phyloP scores from a whole-genome alignment of 2,113 vertebrate genomes.

The Canis aureus region DNA sequence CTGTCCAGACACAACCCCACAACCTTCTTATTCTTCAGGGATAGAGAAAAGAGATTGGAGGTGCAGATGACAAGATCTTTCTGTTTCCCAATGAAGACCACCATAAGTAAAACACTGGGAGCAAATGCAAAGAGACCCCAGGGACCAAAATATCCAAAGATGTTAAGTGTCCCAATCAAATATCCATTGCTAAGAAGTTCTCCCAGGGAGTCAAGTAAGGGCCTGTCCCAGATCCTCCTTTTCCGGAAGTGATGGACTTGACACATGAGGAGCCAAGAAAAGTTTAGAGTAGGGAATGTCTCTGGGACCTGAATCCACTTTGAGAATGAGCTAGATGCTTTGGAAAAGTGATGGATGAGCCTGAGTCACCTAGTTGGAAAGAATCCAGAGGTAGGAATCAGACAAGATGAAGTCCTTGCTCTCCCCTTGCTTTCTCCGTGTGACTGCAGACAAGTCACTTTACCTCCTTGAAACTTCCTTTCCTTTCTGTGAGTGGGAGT shows the following conservation, averaged over 20 bases:
- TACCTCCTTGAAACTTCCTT: not conserved
- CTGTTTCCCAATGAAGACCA: not conserved
- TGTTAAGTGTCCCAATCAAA: not conserved
- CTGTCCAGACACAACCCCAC: not conserved
- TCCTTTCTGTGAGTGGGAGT: not conserved
- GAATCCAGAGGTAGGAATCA: slow-evolving; percentile 55
- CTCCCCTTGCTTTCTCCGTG: not conserved
- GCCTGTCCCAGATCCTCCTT: not conserved
- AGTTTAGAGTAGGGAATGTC: not conserved
- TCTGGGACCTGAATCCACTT: not conserved
- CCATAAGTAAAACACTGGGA: not conserved
- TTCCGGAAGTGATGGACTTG: not conserved
- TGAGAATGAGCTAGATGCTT: slow-evolving; percentile 8
- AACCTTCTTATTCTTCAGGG: not conserved
- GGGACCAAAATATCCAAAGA: not conserved
- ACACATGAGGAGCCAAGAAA: not conserved
- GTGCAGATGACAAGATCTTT: not conserved
- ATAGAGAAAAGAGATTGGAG: not conserved
- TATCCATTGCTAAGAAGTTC: not conserved
- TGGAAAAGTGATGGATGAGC: not conserved
- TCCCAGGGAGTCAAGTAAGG: not conserved
- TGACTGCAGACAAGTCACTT: not conserved
- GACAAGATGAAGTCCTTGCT: slow-evolving; percentile 31
- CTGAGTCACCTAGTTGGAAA: slow-evolving; percentile 46
- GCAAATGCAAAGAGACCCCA: not conserved